phyloP scores from a whole-genome alignment of 2,888 invertebrate species.

The Mactromeris polynyma region DNA sequence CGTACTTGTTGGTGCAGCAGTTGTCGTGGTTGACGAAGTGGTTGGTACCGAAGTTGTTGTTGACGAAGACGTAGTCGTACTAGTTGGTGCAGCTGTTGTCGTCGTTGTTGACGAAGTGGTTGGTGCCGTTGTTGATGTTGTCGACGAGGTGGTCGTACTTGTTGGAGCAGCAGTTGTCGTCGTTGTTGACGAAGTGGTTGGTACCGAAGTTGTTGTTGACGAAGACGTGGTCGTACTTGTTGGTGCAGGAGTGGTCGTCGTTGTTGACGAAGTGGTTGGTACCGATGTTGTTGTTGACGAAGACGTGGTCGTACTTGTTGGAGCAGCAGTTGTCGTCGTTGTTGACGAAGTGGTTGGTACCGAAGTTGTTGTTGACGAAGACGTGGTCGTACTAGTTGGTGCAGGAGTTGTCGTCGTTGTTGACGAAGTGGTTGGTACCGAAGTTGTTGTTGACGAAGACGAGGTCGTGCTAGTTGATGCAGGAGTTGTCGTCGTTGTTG shows the following conservation, averaged over 20 bases:
- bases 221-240: background rate
- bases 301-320: background rate
- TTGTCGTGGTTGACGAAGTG: background rate
- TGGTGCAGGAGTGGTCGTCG: constrained; percentile 4
- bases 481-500: background rate
- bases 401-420: background rate
- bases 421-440: background rate
- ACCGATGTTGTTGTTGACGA: background rate
- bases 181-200: background rate
- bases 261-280: background rate
- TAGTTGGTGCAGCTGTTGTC: background rate
- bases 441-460: background rate
- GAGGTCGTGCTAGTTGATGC: background rate
- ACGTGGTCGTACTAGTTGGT: background rate
- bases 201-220: background rate
- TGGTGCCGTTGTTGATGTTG: background rate
- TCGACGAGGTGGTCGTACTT: background rate
- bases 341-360: background rate
- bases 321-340: background rate
- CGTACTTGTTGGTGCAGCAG: background rate
- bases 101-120: background rate
- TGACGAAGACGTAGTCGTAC: background rate
- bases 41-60: background rate
- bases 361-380: background rate
- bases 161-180: background rate